Evolutionary conservation across 1,140 invertebrate genomes (phyloP), one percentile per base, ranked within the genome.

Genomic region (Cydia strobilella): DNA sequence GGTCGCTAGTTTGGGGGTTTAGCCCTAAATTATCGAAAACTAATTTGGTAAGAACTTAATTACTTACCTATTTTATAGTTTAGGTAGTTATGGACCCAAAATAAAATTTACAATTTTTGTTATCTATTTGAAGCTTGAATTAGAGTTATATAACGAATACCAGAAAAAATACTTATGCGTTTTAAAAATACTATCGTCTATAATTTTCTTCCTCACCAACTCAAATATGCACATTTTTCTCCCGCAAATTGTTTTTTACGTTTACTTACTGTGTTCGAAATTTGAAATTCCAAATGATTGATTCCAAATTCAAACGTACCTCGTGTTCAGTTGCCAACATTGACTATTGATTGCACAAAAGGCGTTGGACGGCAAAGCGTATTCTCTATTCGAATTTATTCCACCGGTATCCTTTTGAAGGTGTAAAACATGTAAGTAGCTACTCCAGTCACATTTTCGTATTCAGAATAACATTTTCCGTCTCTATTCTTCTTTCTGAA

Each of bases 281-380:
- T 84, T 87, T 87, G 80, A 86, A 90, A 86, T 86, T 86, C 80
- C 65, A 79, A 89, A 81, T 85, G 82, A 81, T 88, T 82, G 82
- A 86, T 86, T 88, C 77, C 75, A 78, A 90, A 90, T 89, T 88
- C 87, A 82, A 84, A 84, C 73, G 77, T 76, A 78, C 80, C 80
- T 73, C 76, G 75, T 82, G 82, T 80, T 59, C 54, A 23, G 77
- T 82, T 84, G 85, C 83, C 87, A 90, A 90, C 89, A 90, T 89
- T 87, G 90, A 91, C 90, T 91, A 92, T 91, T 90, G 90, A 92
- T 92, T 92, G 89, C 78, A 92, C 90, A 91, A 92, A 92, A 92
- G 89, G 88, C 86, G 83, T 82, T 84, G 78, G 77, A 73, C 75
- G 80, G 74, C 81, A 84, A 82, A 91, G 90, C 90, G 90, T 92